These are phyloP conservation scores for Melanitta fusca DNA, from an alignment of 2,797 vertebrate species.

Conservation along the genomic window DNA sequence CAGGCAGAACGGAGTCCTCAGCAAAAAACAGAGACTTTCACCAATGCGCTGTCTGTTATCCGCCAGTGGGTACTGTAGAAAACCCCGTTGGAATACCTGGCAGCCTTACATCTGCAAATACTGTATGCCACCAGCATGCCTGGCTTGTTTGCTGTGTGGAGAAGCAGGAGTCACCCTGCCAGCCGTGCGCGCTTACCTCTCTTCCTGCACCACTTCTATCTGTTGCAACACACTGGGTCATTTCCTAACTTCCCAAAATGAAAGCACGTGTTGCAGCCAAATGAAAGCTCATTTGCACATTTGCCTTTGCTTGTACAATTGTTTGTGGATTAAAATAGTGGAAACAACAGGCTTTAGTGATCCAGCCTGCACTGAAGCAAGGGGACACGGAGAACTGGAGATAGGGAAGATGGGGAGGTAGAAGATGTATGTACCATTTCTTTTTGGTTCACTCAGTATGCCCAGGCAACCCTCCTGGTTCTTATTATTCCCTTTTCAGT, in stretches of 20 bases:
- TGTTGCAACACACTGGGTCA: neutral
- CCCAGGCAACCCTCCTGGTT: neutral
- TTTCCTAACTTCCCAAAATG: neutral
- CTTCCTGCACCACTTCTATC: neutral
- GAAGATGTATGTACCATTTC: neutral
- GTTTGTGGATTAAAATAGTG: no score
- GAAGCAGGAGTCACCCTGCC: neutral
- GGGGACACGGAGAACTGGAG: neutral
- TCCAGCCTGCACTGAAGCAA: neutral
- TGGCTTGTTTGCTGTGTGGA: neutral
- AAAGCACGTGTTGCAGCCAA: neutral
- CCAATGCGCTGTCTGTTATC: neutral
- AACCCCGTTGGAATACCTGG: neutral
- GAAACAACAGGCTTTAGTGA: neutral
- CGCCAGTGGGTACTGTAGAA: neutral
- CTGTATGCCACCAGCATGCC: rapidly evolving
- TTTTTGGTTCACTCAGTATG: rapidly evolving
- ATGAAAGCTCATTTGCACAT: neutral
- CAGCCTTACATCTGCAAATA: neutral
- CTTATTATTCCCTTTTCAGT: neutral
- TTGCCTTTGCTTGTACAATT: neutral
- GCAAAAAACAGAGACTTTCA: neutral
- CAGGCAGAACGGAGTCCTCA: neutral
- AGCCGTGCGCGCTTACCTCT: neutral
- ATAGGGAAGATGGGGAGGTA: neutral